phyloP scores from a whole-genome alignment of 2,113 vertebrate genomes.

The Neolamprologus kungweensis region DNA sequence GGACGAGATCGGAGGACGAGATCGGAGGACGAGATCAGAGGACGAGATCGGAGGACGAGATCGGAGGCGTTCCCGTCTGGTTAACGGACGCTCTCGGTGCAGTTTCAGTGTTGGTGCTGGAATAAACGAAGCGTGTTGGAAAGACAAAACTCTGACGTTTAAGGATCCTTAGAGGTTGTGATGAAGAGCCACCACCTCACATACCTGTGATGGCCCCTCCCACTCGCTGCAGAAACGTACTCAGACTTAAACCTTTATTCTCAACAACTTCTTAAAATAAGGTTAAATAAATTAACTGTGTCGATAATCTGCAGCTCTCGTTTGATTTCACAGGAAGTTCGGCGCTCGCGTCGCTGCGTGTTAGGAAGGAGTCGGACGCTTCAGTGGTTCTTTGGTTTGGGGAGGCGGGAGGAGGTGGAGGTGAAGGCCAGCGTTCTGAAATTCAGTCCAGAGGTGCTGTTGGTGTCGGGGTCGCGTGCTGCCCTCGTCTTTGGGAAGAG shows the following conservation, averaged over 20 bases:
- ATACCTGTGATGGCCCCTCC: neutral
- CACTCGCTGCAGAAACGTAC: neutral
- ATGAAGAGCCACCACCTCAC: neutral
- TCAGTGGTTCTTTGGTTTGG: constrained; percentile 81
- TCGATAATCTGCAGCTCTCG: neutral
- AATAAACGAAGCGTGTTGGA: neutral
- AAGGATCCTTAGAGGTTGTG: neutral
- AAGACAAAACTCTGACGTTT: neutral
- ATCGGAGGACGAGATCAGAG: rapidly evolving
- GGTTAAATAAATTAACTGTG: neutral
- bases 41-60: rapidly evolving
- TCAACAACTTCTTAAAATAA: neutral
- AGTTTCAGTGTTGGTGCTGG: rapidly evolving
- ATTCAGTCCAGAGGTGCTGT: neutral
- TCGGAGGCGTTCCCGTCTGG: rapidly evolving
- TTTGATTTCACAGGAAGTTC: neutral
- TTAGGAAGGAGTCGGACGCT: neutral
- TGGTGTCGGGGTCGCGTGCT: neutral
- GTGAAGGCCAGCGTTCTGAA: neutral
- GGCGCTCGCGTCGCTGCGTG: neutral
- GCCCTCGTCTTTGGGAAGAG: neutral
- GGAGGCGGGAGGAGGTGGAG: constrained; percentile 73
- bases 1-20: rapidly evolving
- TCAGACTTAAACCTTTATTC: neutral
- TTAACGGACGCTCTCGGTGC: rapidly evolving